Evolutionary conservation across 2,113 vertebrate species (phyloP).

Genomic region (Muntiacus reevesi): DNA sequence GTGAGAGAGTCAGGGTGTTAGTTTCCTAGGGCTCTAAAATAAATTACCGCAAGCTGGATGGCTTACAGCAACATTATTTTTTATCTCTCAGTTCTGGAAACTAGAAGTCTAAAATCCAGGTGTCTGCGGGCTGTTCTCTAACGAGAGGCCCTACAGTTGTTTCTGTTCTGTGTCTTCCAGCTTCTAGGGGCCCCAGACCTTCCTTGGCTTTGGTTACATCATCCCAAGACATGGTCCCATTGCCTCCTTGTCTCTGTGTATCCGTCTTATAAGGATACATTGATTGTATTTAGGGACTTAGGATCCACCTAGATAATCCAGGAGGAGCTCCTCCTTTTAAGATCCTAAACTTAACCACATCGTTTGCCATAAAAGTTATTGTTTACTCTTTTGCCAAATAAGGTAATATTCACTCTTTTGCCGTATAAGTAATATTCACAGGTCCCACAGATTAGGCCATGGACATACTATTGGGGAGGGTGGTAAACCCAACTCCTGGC

Average conservation of each 20-base stretch:
- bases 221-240: not conserved
- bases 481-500: not conserved
- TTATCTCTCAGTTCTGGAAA: not conserved
- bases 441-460: not conserved
- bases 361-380: not conserved
- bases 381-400: not conserved
- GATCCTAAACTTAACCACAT: not conserved
- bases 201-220: not conserved
- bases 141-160: not conserved
- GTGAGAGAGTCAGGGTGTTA: not conserved
- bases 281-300: not conserved
- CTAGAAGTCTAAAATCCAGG: not conserved
- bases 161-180: not conserved
- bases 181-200: not conserved
- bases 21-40: not conserved
- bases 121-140: not conserved
- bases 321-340: not conserved
- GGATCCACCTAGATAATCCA: not conserved
- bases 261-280: not conserved
- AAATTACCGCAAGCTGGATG: not conserved
- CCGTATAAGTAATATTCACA: not conserved
- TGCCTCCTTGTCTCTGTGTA: not conserved
- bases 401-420: not conserved
- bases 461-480: not conserved
- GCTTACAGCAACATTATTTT: not conserved